Evolutionary conservation across 2,888 invertebrate genomes (phyloP), one percentile per base, ranked within the genome.

Genomic region (Lasioglossum marginatum): DNA sequence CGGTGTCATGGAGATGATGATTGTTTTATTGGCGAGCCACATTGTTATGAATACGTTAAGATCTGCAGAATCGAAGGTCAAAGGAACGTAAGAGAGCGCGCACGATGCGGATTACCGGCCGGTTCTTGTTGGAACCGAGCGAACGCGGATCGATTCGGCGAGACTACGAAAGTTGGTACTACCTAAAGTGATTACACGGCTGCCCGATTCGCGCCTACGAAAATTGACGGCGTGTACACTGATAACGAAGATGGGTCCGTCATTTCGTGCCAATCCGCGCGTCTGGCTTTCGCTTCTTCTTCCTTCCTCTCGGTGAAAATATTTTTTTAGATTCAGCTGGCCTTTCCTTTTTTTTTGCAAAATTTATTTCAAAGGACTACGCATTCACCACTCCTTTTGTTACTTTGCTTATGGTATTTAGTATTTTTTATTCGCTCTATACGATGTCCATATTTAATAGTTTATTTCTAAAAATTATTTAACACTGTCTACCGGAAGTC

Each of bases 141-240:
- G 91, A 88, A 90, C 77, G 78, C 89, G 91, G 92, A 94, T 94
- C 94, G 93, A 94, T 94, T 91, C 92, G 94, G 92, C 94, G 93
- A 94, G 94, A 94, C 94, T 93, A 92, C 91, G 88, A 93, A 93
- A 93, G 91, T 93, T 93, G 89, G 91, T 85, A 82, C 89, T 91
- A 88, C 90, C 84, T 89, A 91, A 93, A 94, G 91, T 91, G 92
- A 94, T 94, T 93, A 93, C 90, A 88, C 83, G 87, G 89, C 91
- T 89, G 88, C 88, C 88, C 88, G 83, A 88, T 87, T 89, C 89
- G 90, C 86, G 87, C 86, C 88, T 88, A 90, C 88, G 88, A 88
- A 91, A 91, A 91, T 88, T 87, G 90, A 90, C 90, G 90, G 87
- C 90, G 89, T 79, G 86, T 82, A 85, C 82, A 79, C 89, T 85